phyloP scores from a whole-genome alignment of 1,140 invertebrate species.

The Pissodes strobi region DNA sequence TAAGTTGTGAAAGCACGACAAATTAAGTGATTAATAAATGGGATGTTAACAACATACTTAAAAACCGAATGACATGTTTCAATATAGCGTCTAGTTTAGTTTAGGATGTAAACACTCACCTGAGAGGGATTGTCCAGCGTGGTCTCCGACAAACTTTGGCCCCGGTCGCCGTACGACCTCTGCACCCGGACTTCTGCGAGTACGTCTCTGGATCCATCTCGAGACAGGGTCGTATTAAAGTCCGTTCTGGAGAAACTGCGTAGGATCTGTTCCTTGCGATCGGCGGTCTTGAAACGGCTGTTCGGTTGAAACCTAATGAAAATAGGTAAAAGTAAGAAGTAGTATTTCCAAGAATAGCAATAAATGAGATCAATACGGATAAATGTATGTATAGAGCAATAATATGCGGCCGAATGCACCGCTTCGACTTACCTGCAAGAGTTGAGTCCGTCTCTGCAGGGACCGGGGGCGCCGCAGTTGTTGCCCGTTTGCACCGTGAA shows the following conservation, averaged over 20 bases:
- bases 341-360: no score
- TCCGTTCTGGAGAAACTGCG: constrained; percentile 41
- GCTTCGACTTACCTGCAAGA: constrained; percentile 13
- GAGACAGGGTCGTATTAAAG: constrained; percentile 43
- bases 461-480: constrained; percentile 43
- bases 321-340: no score
- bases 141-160: constrained; percentile 17
- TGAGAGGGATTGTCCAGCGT: constrained; percentile 28
- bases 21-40: no score
- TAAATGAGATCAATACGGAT: no score
- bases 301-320: constrained; percentile 9
- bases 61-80: no score
- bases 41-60: no score
- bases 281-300: neutral
- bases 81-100: no score
- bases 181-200: constrained; percentile 52
- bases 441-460: constrained; percentile 49
- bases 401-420: no score
- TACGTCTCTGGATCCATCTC: constrained; percentile 52
- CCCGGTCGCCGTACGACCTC: constrained; percentile 29
- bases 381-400: no score
- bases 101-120: no score
- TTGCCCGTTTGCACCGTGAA: constrained; percentile 49
- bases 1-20: no score
- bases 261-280: constrained; percentile 27